phyloP scores from a whole-genome alignment of 1,140 invertebrate genomes.

The Bombyx mandarina region DNA sequence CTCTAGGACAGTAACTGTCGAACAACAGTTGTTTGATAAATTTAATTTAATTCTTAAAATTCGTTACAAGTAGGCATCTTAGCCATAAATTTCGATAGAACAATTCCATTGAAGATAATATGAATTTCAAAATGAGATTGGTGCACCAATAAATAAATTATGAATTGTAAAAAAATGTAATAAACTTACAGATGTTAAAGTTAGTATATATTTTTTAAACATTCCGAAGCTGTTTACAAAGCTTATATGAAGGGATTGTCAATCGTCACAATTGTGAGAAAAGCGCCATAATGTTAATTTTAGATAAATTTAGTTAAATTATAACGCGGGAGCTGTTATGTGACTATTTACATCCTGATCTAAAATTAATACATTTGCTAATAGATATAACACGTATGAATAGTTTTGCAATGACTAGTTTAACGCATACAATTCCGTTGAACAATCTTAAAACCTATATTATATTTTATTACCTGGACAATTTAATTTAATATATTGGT shows the following conservation, averaged over 20 bases:
- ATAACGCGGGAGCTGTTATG: conserved; percentile 23
- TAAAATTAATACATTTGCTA: conserved; percentile 7
- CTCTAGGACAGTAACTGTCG: no score
- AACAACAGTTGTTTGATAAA: no score
- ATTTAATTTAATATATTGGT: conserved; percentile 66
- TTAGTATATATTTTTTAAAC: conserved; percentile 27
- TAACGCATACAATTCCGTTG: conserved; percentile 23
- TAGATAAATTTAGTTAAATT: conserved; percentile 24
- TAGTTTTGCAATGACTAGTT: conserved; percentile 39
- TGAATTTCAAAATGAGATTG: conserved; percentile 18
- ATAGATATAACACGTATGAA: conserved; percentile 10
- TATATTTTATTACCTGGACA: conserved; percentile 35
- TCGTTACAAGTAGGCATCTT: no score
- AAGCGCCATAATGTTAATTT: conserved; percentile 59
- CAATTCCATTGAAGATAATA: conserved; percentile 1
- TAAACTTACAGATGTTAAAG: no score
- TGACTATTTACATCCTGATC: conserved; percentile 41
- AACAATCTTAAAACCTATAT: conserved; percentile 14
- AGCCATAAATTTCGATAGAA: no score
- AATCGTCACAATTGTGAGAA: conserved; percentile 41
- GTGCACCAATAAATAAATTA: conserved; percentile 39
- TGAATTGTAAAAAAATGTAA: no score
- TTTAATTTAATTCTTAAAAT: no score
- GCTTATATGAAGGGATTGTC: conserved; percentile 49
- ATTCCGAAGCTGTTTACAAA: conserved; percentile 70